A percentile compares a stretch with the other conserved stretches of the same genome.
Evolutionary conservation across 2,888 invertebrate species (phyloP).

Genomic region (Caenorhabditis sp.): DNA sequence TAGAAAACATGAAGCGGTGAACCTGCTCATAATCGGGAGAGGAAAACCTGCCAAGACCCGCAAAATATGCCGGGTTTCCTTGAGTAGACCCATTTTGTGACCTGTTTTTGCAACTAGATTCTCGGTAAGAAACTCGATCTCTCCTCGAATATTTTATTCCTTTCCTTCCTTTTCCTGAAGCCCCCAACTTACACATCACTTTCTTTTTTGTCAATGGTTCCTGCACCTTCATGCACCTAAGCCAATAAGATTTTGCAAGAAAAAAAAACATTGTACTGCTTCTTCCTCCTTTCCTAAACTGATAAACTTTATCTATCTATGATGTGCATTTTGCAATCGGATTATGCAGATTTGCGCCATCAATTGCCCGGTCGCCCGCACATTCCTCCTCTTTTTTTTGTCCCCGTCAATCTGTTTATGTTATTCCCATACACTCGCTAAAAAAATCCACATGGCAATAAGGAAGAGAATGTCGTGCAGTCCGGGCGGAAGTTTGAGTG

Average conservation of each 20-base stretch:
- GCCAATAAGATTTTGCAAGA: no score
- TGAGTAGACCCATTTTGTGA: conserved; percentile 24
- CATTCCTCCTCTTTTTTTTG: neutral
- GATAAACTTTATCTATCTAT: conserved; percentile 17
- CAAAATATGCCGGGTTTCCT: conserved; percentile 14
- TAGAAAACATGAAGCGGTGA: conserved; percentile 32
- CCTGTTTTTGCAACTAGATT: conserved; percentile 29
- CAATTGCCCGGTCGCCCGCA: no score
- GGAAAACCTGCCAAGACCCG: no score
- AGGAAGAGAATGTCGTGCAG: conserved; percentile 11
- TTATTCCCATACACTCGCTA: neutral
- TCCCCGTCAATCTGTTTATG: neutral
- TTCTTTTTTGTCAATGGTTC: no score
- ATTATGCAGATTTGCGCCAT: conserved; percentile 56
- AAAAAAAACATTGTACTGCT: conserved; percentile 35
- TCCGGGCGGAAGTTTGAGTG: no score
- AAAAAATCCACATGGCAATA: conserved; percentile 16
- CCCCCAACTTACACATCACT: no score
- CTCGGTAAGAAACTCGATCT: conserved; percentile 55
- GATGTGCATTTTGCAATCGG: conserved; percentile 35
- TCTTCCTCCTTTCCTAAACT: no score
- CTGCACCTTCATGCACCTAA: no score
- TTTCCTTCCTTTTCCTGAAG: conserved; percentile 11
- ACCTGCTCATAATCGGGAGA: conserved; percentile 39
- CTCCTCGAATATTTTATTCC: conserved; percentile 56